A percentile compares a stretch with the other conserved stretches of the same genome.
Evolutionary conservation across 64 coral and sea anemone species (phyloP).

Genomic region (Actinia equina): DNA sequence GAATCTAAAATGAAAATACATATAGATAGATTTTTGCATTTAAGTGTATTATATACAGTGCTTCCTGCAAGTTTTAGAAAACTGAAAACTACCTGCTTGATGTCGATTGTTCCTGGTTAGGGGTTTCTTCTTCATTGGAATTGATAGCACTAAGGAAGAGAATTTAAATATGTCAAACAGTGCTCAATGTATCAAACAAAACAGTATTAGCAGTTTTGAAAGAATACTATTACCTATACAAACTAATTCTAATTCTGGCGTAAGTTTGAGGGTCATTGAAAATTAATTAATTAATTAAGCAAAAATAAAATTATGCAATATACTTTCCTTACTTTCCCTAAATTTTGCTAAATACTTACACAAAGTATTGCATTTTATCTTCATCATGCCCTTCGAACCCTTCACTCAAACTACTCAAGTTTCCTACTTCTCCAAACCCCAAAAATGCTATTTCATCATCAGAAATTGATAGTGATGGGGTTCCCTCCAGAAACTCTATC

Average conservation of each 20-base stretch:
- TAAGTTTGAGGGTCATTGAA: no score
- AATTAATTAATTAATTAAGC: no score
- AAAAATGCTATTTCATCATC: constrained; percentile 45
- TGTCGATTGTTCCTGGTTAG: not conserved
- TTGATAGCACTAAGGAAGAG: not conserved
- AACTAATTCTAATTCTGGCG: no score
- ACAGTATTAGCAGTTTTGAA: not conserved
- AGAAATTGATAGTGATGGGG: constrained; percentile 25
- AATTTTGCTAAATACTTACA: no score
- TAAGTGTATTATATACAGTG: not conserved
- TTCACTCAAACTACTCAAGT: not conserved
- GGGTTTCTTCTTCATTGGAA: not conserved
- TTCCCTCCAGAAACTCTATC: constrained; percentile 17
- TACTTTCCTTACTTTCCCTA: no score
- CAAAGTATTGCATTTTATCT: not conserved
- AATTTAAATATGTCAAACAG: not conserved
- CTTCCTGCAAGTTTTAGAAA: not conserved
- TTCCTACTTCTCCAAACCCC: constrained; percentile 29
- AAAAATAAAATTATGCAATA: no score
- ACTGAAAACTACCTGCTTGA: not conserved
- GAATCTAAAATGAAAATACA: not conserved
- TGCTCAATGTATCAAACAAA: not conserved
- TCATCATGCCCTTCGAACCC: not conserved
- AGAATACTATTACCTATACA: no score
- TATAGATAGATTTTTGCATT: not conserved